A percentile compares a stretch with the other conserved stretches of the same genome.
phyloP scores from a whole-genome alignment of 2,888 invertebrate species.

The Sisyra nigra region DNA sequence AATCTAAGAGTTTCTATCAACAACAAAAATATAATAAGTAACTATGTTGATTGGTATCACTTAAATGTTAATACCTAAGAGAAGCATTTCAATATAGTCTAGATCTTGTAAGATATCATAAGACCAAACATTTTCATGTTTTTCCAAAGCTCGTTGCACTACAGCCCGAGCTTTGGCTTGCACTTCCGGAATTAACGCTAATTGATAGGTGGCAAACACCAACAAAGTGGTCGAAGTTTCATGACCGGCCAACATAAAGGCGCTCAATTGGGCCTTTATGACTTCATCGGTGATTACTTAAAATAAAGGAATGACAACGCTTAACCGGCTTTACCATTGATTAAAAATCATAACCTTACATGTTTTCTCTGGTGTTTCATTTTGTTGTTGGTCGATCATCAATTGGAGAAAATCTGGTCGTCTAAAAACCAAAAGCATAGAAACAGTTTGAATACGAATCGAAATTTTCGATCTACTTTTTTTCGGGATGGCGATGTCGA shows the following conservation, averaged over 20 bases:
- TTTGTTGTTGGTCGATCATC: constrained; percentile 9
- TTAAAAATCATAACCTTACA: background rate
- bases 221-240: constrained; percentile 42
- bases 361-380: background rate
- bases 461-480: constrained; percentile 7
- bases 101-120: constrained; percentile 28
- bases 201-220: constrained; percentile 34
- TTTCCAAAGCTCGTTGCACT: constrained; percentile 19
- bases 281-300: constrained; percentile 35
- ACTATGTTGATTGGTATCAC: too few species aligned
- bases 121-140: constrained; percentile 21
- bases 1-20: constrained; percentile 27
- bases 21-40: too few species aligned
- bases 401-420: background rate
- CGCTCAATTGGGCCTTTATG: constrained; percentile 36
- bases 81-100: constrained; percentile 26
- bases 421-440: too few species aligned
- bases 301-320: background rate
- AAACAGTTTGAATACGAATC: too few species aligned
- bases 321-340: background rate
- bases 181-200: constrained; percentile 27
- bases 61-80: constrained; percentile 15
- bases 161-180: constrained; percentile 29
- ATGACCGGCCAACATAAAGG: constrained; percentile 42
- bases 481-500: constrained; percentile 11